Base-by-base conservation (phyloP, 2,888 invertebrate genomes). In the Tricholauxania praeusta region DNA sequence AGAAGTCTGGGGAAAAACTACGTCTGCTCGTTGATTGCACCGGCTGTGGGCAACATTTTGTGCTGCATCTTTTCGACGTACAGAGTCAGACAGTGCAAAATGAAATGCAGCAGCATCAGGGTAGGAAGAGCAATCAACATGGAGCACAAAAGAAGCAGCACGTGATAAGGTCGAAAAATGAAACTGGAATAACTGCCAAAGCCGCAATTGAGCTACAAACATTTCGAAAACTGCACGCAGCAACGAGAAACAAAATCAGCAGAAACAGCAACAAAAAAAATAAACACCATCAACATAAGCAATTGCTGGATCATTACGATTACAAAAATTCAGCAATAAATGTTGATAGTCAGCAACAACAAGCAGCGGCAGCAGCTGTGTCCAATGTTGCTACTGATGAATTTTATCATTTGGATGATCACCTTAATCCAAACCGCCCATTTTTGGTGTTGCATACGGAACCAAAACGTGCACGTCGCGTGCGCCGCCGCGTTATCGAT, bases 1-100 rank as follows among this genome's bases (percentile, higher is more conserved):
- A 89, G 82, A 77, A 57, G 88, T 92, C 77, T 51, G 47, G 63
- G n/a, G 73, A 79, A 15, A 92, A 91, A 80, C 89, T 96, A 79
- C 91, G 93, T 71, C 89, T 96, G 72, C 90, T 96, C 80, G 92
- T 96, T 79, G 95, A 95, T 88, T 95, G 95, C 88, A 93, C 93
- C 80, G 95, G 95, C 72, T 95, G 95, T 87, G 92, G 92, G 65
- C 90, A 91, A 69, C 90, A 92, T 88, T 92, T 93, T 83, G 91
- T 93, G 78, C 89, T 94, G 81, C 91, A 92, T 79, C 88, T 92
- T 59, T 88, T 89, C 87, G 80, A 83, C 68, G 32, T 39, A 49
- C 47, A 59, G 68, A 53, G 55, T n/a, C 69, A 22, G 3, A 69
- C 69, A 19, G 32, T 12, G 8, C 22, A n/a, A 14, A 14, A 55